Evolutionary conservation across 2,888 invertebrate species (phyloP), one percentile per base, ranked within the genome.

Genomic region (Melanotus villosus): DNA sequence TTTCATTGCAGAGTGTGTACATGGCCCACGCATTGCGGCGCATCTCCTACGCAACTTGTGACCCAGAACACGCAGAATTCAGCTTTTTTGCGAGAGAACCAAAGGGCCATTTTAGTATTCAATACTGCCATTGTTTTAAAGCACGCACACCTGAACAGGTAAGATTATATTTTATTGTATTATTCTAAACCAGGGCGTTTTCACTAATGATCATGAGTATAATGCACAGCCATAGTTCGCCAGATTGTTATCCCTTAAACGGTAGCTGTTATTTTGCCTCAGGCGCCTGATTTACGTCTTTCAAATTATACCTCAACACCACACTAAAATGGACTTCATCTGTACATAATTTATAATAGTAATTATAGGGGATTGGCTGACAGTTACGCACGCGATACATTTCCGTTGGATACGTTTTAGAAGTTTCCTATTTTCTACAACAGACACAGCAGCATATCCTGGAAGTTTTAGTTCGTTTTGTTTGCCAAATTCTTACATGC

Each of bases 41-140:
- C 84, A 93, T 95, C 80, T 93, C 94, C 79, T 94, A 93, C 87
- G 93, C 94, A 80, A 93, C 93, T 80, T 94, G 94, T 90, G 93
- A 94, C 85, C 90, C 93, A 26, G 89, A 91, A 78, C 88, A 90
- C 84, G 89, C 90, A 76, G 91, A 93, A 85, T 94, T 94, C 87
- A 93, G 93, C 82, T 93, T 94, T 84, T 89, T 94, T 78, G 92
- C 92, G 14, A 86, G 90, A 80, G 91, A 89, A 85, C 93, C 90
- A 65, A 89, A 88, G 78, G 90, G 89, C 43, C 90, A 90, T 79
- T 89, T 90, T 81, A 89, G 87, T 79, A 85, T 89, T 72, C 93
- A 93, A 85, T 93, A 91, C 86, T 94, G 94, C 86, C 94, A 94
- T 87, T 92, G 93, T 71, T 94, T 94, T 86, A 87, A 91, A 82